Base-by-base conservation (phyloP, 2,113 vertebrate species). In the Chrysemys picta region DNA sequence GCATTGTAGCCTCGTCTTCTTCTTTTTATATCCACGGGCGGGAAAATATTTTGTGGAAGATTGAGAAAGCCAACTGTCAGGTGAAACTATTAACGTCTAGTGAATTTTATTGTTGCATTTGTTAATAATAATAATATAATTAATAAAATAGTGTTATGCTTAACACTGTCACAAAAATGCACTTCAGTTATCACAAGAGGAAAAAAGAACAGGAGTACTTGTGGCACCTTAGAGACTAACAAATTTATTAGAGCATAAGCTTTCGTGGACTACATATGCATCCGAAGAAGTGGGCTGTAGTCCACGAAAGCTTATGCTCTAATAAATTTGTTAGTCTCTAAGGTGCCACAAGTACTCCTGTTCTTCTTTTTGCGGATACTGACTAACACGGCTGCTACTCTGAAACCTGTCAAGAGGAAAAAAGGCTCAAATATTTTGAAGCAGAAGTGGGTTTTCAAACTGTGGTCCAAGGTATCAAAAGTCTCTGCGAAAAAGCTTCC, bases 61-160 rank as follows among this genome's bases (percentile, higher is more conserved):
- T 56, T 85, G 56, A 94, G 91, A 69, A 93, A 94, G 90, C 52
- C 83, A 29, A 10, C 90, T 95, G 96, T 89, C 93, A 91, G 91
- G 54, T 82, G 88, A 88, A 95, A 95, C 82, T 89, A 13, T 92
- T 96, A 91, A 89, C 90, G 87, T 88, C 76, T 82, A 90, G 80
- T 95, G 91, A 27, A 45, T 92, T 84, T 22, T 69, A 75, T 82
- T 96, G 1, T 53, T 80, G 65, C 59, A 45, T 84, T 93, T 89
- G 88, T 91, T 97, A 91, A 65, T 38, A 54, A 84, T 52, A 84
- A 81, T 89, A 84, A 88, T 49, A 54, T 54, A 54, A 22, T 22
- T 21, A 54, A 54, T 54, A 54, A 81, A 91, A 80, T 54, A 22
- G 22, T 65, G n/a, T 89, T 88, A 81, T 88, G 94, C 94, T 62